Percentiles rank a stretch among this genome's conserved stretches.
These are phyloP conservation scores for Muricea muricata DNA, from an alignment of 92 coral and sea anemone genomes.

Conservation along the genomic window DNA sequence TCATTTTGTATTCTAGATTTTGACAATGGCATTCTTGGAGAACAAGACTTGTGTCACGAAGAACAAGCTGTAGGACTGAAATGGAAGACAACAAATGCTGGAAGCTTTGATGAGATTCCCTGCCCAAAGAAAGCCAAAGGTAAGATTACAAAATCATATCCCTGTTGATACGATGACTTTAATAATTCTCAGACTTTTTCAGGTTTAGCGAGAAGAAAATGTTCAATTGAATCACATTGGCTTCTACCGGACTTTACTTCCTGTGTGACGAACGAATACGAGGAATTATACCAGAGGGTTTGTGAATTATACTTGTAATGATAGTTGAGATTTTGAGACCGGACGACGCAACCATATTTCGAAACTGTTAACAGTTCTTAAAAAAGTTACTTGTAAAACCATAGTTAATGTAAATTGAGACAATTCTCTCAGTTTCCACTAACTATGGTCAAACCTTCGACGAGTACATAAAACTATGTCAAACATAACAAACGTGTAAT, in stretches of 20 bases:
- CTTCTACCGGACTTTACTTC: slow-evolving; percentile 90
- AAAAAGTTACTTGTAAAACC: no score
- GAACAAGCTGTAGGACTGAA: slow-evolving; percentile 85
- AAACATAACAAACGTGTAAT: no score
- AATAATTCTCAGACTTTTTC: not conserved
- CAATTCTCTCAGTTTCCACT: no score
- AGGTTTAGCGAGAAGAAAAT: slow-evolving; percentile 87
- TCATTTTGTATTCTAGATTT: not conserved
- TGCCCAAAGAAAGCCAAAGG: slow-evolving; percentile 98
- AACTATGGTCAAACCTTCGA: no score
- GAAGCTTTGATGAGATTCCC: slow-evolving; percentile 77
- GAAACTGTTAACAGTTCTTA: no score
- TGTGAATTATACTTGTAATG: not conserved
- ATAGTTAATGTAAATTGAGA: no score
- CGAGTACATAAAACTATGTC: no score
- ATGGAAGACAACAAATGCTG: slow-evolving; percentile 91
- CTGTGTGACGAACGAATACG: slow-evolving; percentile 84
- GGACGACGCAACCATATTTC: not conserved
- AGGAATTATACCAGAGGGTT: slow-evolving; percentile 79
- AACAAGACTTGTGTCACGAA: slow-evolving; percentile 84
- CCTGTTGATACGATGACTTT: not conserved
- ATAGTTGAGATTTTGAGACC: not conserved
- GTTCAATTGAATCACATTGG: slow-evolving; percentile 97
- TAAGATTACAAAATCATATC: not conserved
- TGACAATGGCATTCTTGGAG: slow-evolving; percentile 60